These are phyloP conservation scores for Scomber japonicus DNA, from an alignment of 2,113 vertebrate genomes.

Conservation along the genomic window DNA sequence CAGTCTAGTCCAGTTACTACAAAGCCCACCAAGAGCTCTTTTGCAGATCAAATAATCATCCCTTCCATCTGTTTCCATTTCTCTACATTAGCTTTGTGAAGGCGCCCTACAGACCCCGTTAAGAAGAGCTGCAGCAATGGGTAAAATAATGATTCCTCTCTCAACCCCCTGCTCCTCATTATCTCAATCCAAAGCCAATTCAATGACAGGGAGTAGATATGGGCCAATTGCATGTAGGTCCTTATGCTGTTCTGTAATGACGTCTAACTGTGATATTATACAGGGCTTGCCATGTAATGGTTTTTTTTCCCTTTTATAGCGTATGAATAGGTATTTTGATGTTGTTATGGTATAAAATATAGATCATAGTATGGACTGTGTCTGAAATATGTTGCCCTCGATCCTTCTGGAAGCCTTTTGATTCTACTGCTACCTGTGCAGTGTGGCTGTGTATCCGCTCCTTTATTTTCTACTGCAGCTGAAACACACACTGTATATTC, in stretches of 20 bases:
- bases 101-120: slow-evolving; percentile 70
- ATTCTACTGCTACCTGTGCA: background rate
- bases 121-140: slow-evolving; percentile 66
- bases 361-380: slow-evolving; percentile 18
- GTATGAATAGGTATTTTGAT: slow-evolving; percentile 48
- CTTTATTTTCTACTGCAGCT: background rate
- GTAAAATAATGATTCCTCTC: slow-evolving; percentile 78
- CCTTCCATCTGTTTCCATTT: slow-evolving; percentile 79
- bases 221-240: slow-evolving; percentile 35
- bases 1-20: slow-evolving; percentile 71
- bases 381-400: slow-evolving; percentile 30
- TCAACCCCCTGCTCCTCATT: slow-evolving; percentile 69
- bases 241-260: slow-evolving; percentile 42
- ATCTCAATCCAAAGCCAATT: slow-evolving; percentile 64
- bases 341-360: slow-evolving; percentile 40
- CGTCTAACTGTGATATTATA: slow-evolving; percentile 46
- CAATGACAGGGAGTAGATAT: slow-evolving; percentile 59
- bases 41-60: slow-evolving; percentile 81
- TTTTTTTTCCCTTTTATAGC: slow-evolving; percentile 27
- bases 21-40: slow-evolving; percentile 78
- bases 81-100: slow-evolving; percentile 72
- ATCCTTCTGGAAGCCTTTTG: slow-evolving; percentile 12
- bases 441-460: background rate
- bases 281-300: slow-evolving; percentile 19
- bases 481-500: background rate